Base-by-base conservation (phyloP, 2,113 vertebrate species). In the Bombycilla garrulus region DNA sequence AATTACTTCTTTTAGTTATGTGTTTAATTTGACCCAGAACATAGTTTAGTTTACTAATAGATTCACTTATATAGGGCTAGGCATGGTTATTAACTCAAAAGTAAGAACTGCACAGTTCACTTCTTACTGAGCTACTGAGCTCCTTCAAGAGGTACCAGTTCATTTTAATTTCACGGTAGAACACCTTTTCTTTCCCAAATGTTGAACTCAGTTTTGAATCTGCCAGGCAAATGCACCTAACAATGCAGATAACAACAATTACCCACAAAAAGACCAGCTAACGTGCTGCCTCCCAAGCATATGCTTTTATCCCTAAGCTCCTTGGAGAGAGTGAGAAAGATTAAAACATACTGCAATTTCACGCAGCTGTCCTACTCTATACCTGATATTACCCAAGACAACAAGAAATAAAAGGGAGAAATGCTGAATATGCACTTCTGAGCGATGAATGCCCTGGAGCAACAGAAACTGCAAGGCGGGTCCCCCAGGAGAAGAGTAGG, bases 401-500 rank as follows among this genome's bases (percentile, higher is more conserved):
- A 64, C 56, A 81, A n/a, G 82, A 92, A 90, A 78, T 60, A 78
- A 58, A 56, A n/a, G 21, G 31, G n/a, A 42, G 45, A 88, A 90
- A 45, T 0, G 21, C 93, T 92, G 82, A 95, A 84, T 92, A 69
- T 93, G 61, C 76, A 56, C 56, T 96, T 95, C 48, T 83, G 44
- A 95, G 73, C 88, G 62, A 82, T 17, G 14, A 66, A 94, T 86
- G 73, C 88, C 92, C 81, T 87, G 88, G 20, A 96, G 93, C 88
- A 92, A 74, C 28, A 90, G 70, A 89, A 95, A 60, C 10, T 38
- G 21, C 47, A 89, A 94, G 90, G 93, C 60, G 67, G 40, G 31
- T 96, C 77, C 86, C 83, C 54, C 28, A 74, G 73, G 88, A 94
- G 53, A 89, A 83, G 77, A 81, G 60, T 35, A 84, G 69, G 88